Conservation (phyloP, 2,797 vertebrate genomes). For the Rhinichthys osculus region DNA sequence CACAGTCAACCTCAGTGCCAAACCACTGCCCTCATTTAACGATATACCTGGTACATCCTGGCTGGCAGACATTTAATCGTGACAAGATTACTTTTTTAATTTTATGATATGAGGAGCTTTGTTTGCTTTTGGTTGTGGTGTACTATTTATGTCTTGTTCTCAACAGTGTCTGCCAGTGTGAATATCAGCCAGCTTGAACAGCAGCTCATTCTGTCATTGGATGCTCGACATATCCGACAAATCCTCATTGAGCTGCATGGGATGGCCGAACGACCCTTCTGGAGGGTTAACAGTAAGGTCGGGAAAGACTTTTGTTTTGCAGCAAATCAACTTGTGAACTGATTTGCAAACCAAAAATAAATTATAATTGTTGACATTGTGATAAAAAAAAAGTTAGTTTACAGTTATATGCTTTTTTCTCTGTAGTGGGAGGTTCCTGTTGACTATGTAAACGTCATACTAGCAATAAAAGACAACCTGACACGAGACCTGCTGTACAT, state of each 20-base stretch:
- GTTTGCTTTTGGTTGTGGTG: neutral
- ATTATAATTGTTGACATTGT: neutral
- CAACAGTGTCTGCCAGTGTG: slow-evolving; percentile 88
- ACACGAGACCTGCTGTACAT: slow-evolving; percentile 96
- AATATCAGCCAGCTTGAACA: slow-evolving; percentile 97
- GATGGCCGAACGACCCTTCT: slow-evolving; percentile 93
- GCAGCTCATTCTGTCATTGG: slow-evolving; percentile 92
- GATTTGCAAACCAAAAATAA: neutral
- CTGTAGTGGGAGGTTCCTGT: slow-evolving; percentile 94
- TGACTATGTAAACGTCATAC: slow-evolving; percentile 91
- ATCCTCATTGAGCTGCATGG: slow-evolving; percentile 96
- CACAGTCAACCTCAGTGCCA: slow-evolving; percentile 89
- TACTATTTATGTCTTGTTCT: neutral
- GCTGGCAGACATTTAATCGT: neutral
- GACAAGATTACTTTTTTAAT: neutral
- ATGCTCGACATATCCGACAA: slow-evolving; percentile 92
- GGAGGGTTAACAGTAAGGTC: slow-evolving; percentile 96
- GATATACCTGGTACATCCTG: slow-evolving; percentile 83
- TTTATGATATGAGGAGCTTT: neutral
- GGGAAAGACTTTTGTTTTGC: slow-evolving; percentile 35
- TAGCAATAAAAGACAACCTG: slow-evolving; percentile 94
- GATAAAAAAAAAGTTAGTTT: neutral
- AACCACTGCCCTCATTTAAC: slow-evolving; percentile 92
- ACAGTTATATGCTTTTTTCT: neutral
- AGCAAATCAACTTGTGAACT: neutral